phyloP scores from a whole-genome alignment of 2,113 vertebrate species.

The Xyrauchen texanus region DNA sequence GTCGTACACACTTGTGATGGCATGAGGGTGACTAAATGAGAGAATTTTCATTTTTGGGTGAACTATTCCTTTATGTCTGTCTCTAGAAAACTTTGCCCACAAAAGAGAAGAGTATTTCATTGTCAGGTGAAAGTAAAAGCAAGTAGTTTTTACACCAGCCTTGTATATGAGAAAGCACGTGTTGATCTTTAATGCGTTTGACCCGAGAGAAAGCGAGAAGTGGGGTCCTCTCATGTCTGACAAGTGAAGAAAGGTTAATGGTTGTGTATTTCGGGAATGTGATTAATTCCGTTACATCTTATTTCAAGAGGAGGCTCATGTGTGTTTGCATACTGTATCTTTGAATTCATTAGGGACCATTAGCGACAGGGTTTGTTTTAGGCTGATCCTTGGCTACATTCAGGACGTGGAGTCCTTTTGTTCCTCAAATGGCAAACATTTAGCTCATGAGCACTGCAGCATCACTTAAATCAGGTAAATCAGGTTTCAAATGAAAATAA shows the following conservation, averaged over 20 bases:
- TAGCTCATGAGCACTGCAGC: conserved; percentile 17
- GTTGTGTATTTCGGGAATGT: conserved; percentile 49
- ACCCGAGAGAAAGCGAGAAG: conserved; percentile 3
- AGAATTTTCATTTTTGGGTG: no score
- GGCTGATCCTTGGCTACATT: conserved; percentile 34
- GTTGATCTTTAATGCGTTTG: conserved; percentile 3
- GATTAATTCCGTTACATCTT: conserved; percentile 52
- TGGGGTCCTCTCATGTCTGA: conserved; percentile 7
- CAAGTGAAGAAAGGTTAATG: conserved; percentile 54
- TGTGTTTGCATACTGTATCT: conserved; percentile 54
- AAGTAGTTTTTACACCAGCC: no score
- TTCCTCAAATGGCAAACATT: conserved; percentile 59
- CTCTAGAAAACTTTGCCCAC: no score
- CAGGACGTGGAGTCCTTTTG: conserved; percentile 40
- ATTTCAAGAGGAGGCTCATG: conserved; percentile 37
- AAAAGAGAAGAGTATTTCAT: no score
- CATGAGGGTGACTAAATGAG: no score
- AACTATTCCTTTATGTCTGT: no score
- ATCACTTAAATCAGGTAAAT: background rate
- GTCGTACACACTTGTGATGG: no score
- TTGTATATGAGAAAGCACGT: background rate
- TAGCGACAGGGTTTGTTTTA: conserved; percentile 42
- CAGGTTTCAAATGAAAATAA: conserved; percentile 34
- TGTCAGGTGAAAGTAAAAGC: no score
- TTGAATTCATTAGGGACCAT: conserved; percentile 55